Base-by-base conservation (phyloP, 2,888 invertebrate species). In the Timema podura region DNA sequence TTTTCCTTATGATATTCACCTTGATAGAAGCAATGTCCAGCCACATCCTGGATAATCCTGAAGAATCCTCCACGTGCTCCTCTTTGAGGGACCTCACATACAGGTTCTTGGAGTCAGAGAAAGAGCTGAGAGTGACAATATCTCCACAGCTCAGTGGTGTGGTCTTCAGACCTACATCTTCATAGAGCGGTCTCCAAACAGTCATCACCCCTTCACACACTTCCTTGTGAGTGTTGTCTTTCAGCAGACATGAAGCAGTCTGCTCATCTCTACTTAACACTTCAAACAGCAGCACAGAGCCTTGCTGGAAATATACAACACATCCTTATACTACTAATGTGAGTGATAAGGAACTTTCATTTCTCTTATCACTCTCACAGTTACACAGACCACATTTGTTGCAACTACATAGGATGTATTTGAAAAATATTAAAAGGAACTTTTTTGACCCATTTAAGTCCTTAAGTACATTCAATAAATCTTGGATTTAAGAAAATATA, bases 101-200 rank as follows among this genome's bases (percentile, higher is more conserved):
- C 6, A 61, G 5, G 61, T 61, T 9, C 61, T 61, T 11, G 5
- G 30, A 45, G 61, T 61, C 30, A 13, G 45, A 61, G 61, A 61
- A 61, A 2, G 61, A 61, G 2, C 44, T 11, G 10, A 61, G 30
- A 13, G 45, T 13, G 61, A 61, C 61, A 30, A 45, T 30, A 8
- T 11, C 13, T 6, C 61, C 61, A 30, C 45, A 30, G 5, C 45
- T 45, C 8, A 61, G 6, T 11, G 61, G 13, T 9, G 45, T 45
- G 5, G 61, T 61, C 61, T 61, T 61, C 10, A 61, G 61, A 30
- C 61, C 61, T 10, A 45, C 30, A 6, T 61, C 61, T 30, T 61
- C 61, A 11, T 30, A 45, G 15, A 61, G 6, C 10, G 61, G 61
- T 45, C 45, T 30, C 61, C 61, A 61, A 6, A 45, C 44, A 13